Evolutionary conservation across 2,797 vertebrate species (phyloP), one percentile per base, ranked within the genome.

Genomic region (Sardinella longiceps): DNA sequence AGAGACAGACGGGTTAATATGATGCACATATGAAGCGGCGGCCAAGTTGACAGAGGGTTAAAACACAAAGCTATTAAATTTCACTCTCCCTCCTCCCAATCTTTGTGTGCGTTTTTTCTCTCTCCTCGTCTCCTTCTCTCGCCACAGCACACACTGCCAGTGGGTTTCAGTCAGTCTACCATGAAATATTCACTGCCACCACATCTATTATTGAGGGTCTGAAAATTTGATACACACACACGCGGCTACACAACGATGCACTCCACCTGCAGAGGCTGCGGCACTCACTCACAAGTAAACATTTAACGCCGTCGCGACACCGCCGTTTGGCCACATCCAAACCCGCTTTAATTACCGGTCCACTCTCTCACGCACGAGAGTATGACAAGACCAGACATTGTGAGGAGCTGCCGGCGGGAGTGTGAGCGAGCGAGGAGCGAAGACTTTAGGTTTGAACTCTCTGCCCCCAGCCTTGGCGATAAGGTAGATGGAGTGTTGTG

Each of bases 171-270:
- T 92, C 91, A 91, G 89, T 91, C 87, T 51, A 92, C 90, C 92
- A 94, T 95, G 91, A 95, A 95, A 93, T 94, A 95, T 95, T 95
- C 92, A 94, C 92, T 89, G 89, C 91, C 91, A 90, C 91, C 90
- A 88, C 91, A 95, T 95, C 89, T 88, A 94, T 95, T 93, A 95
- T 94, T 94, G 89, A 95, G 85, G 89, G 85, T 86, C 70, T 58
- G 89, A 88, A 92, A 92, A 94, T 91, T 84, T 85, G 90, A 95
- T 93, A 92, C 91, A 89, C 81, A 82, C 86, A 77, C 58, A 74
- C 12, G 51, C 25, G 6, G 33, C 70, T 77, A 77, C 70, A 77
- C 70, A 39, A 77, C 18, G 37, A 77, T 33, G 33, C 70, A 43
- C 70, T 43, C 18, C 70, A 77, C 70, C 37, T 77, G 70, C 70